Evolutionary conservation across 2,888 invertebrate species (phyloP).

Genomic region (Macropis europaea): DNA sequence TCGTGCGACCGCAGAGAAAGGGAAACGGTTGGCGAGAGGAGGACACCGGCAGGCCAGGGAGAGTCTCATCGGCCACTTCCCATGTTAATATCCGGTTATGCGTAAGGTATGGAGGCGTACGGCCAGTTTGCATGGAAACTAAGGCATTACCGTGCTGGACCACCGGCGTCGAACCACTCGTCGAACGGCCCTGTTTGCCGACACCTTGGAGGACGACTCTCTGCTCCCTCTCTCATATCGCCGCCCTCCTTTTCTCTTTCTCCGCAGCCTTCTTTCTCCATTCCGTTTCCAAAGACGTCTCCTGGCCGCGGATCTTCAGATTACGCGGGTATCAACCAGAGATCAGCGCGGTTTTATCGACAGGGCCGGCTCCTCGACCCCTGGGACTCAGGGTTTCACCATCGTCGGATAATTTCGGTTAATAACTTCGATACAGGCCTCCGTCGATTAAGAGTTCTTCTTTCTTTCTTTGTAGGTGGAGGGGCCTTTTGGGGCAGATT

Average conservation of each 20-base stretch:
- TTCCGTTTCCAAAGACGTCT: constrained; percentile 57
- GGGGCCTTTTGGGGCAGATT: constrained; percentile 19
- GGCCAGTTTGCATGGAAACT: constrained; percentile 78
- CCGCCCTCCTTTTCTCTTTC: constrained; percentile 29
- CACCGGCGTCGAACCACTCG: constrained; percentile 78
- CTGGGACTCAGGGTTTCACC: constrained; percentile 13
- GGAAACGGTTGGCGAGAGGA: constrained; percentile 9
- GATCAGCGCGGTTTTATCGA: constrained; percentile 61
- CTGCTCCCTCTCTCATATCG: constrained; percentile 46
- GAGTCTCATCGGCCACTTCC: constrained; percentile 74
- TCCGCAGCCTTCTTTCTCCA: constrained; percentile 54
- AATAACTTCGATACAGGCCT: background rate
- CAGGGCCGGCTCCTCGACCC: constrained; percentile 51
- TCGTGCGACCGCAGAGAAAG: constrained; percentile 5
- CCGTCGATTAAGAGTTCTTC: background rate
- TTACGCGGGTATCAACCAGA: constrained; percentile 61
- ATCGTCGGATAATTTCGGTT: constrained; percentile 17
- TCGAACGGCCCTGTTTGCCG: constrained; percentile 75
- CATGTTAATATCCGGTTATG: constrained; percentile 78
- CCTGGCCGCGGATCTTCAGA: constrained; percentile 58
- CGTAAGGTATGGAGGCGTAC: constrained; percentile 78
- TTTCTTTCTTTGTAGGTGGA: background rate
- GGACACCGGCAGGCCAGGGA: constrained; percentile 55
- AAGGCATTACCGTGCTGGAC: constrained; percentile 76
- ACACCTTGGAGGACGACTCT: constrained; percentile 70